A percentile compares a stretch with the other conserved stretches of the same genome.
Conservation (phyloP, 92 coral and sea anemone species). For the Porites rus region DNA sequence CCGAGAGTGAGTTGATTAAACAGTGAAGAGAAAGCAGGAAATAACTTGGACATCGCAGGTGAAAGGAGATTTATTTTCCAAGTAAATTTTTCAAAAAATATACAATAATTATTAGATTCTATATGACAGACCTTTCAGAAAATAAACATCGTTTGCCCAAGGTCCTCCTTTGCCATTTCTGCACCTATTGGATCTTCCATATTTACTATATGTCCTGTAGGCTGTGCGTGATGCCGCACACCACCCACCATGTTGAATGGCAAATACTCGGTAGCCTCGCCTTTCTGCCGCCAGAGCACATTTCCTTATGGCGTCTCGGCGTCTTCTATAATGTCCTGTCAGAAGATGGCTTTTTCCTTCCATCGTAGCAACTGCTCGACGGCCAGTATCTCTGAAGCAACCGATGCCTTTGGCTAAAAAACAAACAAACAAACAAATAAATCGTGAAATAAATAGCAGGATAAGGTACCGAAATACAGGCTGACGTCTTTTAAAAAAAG, state of each 20-base stretch:
- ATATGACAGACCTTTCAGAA: constrained; percentile 28
- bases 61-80: no score
- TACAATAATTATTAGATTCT: no score
- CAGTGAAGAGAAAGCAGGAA: no score
- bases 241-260: constrained; percentile 61
- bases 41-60: no score
- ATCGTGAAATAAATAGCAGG: no score
- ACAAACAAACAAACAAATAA: neutral
- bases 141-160: constrained; percentile 70
- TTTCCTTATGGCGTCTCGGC: constrained; percentile 40
- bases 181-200: constrained; percentile 59
- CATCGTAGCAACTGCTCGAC: constrained; percentile 39
- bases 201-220: constrained; percentile 57
- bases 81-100: no score
- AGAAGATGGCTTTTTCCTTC: constrained; percentile 37
- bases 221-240: constrained; percentile 63
- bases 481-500: no score
- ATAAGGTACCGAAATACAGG: no score
- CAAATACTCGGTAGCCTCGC: constrained; percentile 55
- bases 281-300: constrained; percentile 42
- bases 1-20: no score
- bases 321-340: constrained; percentile 21
- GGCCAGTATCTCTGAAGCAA: constrained; percentile 36
- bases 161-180: constrained; percentile 70
- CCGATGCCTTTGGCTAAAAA: constrained; percentile 21